Conservation (phyloP, 2,113 vertebrate species). For the Pycnonotus jocosus region DNA sequence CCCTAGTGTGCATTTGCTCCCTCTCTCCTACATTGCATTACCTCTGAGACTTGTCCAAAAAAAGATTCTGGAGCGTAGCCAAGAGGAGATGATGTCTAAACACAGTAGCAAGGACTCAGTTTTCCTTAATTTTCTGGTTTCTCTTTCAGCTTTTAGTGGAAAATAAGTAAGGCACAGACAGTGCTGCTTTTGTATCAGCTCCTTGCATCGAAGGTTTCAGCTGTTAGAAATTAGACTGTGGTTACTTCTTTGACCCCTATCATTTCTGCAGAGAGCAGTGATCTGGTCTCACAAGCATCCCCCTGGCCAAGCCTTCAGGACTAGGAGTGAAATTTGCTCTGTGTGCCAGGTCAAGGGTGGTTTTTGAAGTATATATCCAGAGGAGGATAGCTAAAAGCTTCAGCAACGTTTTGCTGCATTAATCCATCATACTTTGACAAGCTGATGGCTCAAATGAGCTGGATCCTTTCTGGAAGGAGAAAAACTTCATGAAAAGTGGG, state of each 20-base stretch:
- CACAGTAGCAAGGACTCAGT: neutral
- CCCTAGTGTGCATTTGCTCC: neutral
- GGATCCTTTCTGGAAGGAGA: neutral
- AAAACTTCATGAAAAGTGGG: neutral
- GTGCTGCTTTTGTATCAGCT: conserved; percentile 32
- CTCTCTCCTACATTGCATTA: neutral
- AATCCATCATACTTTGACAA: conserved; percentile 3
- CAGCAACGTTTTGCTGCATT: neutral
- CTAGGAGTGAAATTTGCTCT: neutral
- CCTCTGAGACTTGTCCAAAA: neutral
- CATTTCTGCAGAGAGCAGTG: neutral
- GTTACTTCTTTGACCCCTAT: conserved; percentile 30
- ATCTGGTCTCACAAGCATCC: conserved; percentile 29
- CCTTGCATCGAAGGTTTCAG: neutral
- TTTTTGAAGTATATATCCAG: neutral
- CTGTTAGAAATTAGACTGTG: conserved; percentile 49
- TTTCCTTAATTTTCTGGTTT: conserved; percentile 22
- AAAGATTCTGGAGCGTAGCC: neutral
- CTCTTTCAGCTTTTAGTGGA: neutral
- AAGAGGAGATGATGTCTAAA: neutral
- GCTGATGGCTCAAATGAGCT: neutral
- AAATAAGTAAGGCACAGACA: conserved; percentile 21
- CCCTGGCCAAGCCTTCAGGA: neutral
- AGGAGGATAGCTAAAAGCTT: neutral
- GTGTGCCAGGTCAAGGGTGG: neutral